phyloP scores from a whole-genome alignment of 2,113 vertebrate genomes.

The Silurus asotus region DNA sequence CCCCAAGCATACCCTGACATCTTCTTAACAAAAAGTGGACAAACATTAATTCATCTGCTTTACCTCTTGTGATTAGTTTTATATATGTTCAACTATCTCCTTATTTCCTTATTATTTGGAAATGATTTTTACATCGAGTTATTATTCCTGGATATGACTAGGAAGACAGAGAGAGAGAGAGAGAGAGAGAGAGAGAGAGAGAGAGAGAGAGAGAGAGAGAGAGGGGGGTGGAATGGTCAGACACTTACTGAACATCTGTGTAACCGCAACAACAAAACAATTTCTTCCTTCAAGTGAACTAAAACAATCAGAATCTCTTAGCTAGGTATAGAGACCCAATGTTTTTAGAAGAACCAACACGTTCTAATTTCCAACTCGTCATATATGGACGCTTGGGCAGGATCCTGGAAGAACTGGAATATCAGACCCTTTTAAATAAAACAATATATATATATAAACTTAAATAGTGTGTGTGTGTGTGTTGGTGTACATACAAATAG shows the following conservation, averaged over 20 bases:
- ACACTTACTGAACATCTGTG: background rate
- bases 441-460: too few species aligned
- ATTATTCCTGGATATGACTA: background rate
- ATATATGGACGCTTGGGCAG: too few species aligned
- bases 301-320: background rate
- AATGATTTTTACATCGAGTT: background rate
- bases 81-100: background rate
- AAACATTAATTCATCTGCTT: background rate
- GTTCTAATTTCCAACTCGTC: too few species aligned
- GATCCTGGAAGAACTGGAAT: too few species aligned
- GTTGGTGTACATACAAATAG: too few species aligned
- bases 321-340: background rate
- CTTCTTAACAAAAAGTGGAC: background rate
- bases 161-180: background rate
- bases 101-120: background rate
- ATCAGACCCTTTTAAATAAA: too few species aligned
- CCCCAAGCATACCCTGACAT: background rate
- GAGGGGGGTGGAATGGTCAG: background rate
- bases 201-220: background rate
- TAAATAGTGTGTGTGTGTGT: too few species aligned
- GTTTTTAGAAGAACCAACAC: background rate
- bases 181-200: background rate
- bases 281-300: background rate
- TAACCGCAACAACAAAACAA: background rate
- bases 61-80: background rate